phyloP scores from a whole-genome alignment of 2,888 invertebrate genomes.

The Ashinkailepas kermadecensis region DNA sequence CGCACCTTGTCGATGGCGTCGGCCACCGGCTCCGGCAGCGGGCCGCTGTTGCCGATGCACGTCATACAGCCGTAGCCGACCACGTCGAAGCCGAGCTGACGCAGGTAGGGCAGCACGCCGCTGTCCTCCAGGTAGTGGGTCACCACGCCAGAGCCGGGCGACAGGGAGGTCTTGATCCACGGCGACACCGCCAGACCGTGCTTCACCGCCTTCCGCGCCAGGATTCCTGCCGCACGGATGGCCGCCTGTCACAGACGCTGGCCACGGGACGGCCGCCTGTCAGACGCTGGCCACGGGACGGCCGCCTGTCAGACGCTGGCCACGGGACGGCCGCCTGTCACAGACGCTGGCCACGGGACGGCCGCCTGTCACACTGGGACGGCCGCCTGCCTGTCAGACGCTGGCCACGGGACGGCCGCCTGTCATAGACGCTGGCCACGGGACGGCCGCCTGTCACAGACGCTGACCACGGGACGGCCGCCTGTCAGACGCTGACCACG shows the following conservation, averaged over 20 bases:
- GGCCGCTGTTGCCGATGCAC: constrained; percentile 97
- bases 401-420: too few species aligned
- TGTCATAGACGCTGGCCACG: too few species aligned
- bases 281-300: too few species aligned
- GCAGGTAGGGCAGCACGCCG: constrained; percentile 79
- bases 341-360: background rate
- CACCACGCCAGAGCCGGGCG: constrained; percentile 92
- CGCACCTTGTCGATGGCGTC: constrained; percentile 79
- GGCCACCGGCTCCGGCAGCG: constrained; percentile 81
- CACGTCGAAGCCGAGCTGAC: constrained; percentile 80
- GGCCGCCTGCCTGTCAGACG: too few species aligned
- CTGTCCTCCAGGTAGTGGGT: constrained; percentile 84
- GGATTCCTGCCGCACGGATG: constrained; percentile 52
- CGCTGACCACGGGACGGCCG: too few species aligned
- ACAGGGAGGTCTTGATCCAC: constrained; percentile 93
- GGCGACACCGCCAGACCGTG: constrained; percentile 80
- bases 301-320: too few species aligned
- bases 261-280: too few species aligned
- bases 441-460: background rate
- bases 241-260: too few species aligned
- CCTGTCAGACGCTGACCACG: too few species aligned
- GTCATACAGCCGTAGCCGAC: constrained; percentile 99
- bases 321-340: too few species aligned
- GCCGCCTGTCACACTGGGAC: too few species aligned
- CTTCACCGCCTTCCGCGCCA: constrained; percentile 90